A percentile compares a stretch with the other conserved stretches of the same genome.
Conservation (phyloP, 1,140 invertebrate genomes). For the Hypothenemus hampei region DNA sequence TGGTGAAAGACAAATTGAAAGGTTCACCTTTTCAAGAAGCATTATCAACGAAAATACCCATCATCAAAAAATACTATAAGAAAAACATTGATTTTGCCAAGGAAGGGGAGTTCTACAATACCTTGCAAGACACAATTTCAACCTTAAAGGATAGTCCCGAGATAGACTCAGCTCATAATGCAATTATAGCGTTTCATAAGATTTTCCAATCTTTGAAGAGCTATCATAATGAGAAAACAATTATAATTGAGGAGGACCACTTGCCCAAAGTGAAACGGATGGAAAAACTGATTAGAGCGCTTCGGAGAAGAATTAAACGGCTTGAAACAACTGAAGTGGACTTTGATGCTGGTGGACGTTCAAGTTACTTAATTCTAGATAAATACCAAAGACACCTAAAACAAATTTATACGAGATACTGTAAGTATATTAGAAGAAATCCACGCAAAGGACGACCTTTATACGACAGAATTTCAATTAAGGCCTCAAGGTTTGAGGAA, state of each 20-base stretch:
- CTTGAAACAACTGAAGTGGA: constrained; percentile 48
- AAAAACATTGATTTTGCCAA: constrained; percentile 14
- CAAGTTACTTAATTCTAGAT: constrained; percentile 51
- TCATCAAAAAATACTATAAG: constrained; percentile 24
- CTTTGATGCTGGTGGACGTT: constrained; percentile 50
- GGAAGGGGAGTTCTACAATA: neutral
- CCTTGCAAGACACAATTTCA: constrained; percentile 11
- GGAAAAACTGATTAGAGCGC: constrained; percentile 44
- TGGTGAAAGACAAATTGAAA: constrained; percentile 15
- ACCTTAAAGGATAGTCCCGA: constrained; percentile 22
- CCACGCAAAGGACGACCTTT: constrained; percentile 48
- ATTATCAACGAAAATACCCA: constrained; percentile 19
- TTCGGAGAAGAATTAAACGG: constrained; percentile 47
- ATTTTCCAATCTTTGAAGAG: constrained; percentile 28
- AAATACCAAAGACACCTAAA: constrained; percentile 38
- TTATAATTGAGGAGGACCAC: constrained; percentile 28
- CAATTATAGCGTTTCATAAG: constrained; percentile 32
- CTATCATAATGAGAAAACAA: constrained; percentile 9
- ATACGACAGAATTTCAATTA: constrained; percentile 47
- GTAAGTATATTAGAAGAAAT: constrained; percentile 50
- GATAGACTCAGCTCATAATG: constrained; percentile 7
- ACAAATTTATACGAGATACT: constrained; percentile 49
- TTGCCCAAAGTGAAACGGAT: constrained; percentile 42
- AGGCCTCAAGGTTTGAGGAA: constrained; percentile 45
- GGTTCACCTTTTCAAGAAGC: constrained; percentile 16